Evolutionary conservation across 1,140 invertebrate species (phyloP), one percentile per base, ranked within the genome.

Genomic region (Apolygus lucorum): DNA sequence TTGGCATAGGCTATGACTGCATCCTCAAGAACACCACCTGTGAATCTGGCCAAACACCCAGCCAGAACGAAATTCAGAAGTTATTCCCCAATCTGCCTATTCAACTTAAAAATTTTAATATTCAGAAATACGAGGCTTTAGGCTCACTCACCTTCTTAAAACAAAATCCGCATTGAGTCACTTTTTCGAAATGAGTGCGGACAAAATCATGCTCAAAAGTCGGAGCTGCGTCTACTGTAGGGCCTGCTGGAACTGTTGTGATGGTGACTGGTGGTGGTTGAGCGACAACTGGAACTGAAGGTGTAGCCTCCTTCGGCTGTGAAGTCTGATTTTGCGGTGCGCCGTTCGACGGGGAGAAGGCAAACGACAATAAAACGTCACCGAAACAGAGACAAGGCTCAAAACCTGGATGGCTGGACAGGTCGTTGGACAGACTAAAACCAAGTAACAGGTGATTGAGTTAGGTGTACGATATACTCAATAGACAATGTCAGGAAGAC

Each of bases 101-200:
- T n/a, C n/a, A n/a, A n/a, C n/a, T n/a, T n/a, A n/a, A n/a, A n/a
- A n/a, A n/a, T n/a, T n/a, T n/a, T n/a, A n/a, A n/a, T n/a, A n/a
- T n/a, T n/a, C n/a, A n/a, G n/a, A n/a, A n/a, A n/a, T n/a, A n/a
- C n/a, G n/a, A n/a, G n/a, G n/a, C n/a, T n/a, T n/a, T n/a, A n/a
- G n/a, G n/a, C n/a, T n/a, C n/a, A 59, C 54, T 70, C 76, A 92
- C 91, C 86, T 95, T 96, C 78, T 94, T 94, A 70, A 90, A 87
- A 80, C 93, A 95, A 78, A 93, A 95, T 78, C 93, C 89, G 77
- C 92, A 95, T 74, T 92, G 90, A 1, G 92, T 93, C 2, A 89
- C 89, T 72, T 90, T 83, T 74, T 91, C 86, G 76, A 95, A 95
- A 78, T 94, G 91, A 2, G 90, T 92, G 28, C 89, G 82, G 63